Evolutionary conservation across 2,113 vertebrate genomes (phyloP), one percentile per base, ranked within the genome.

Genomic region (Callipepla squamata): DNA sequence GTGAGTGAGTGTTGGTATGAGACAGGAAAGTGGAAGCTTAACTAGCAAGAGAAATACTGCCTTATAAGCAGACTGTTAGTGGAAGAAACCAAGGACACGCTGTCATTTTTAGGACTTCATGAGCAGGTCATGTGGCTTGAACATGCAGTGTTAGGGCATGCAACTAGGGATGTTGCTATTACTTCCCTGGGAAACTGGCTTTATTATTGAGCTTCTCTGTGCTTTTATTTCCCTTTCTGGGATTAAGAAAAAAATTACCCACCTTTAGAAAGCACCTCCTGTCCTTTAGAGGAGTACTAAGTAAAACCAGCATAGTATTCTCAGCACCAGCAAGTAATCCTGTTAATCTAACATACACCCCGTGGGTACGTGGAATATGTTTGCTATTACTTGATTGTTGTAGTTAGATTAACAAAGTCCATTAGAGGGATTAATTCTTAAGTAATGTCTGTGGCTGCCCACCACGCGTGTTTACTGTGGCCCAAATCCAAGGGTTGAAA

Each of bases 201-300:
- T 59, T 70, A 11, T 66, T 90, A 22, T 48, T 88, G 63, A 78
- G 73, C 48, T 25, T 78, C 80, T 90, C 75, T 69, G n/a, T 70
- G 45, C 18, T 92, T 84, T 42, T 9, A 30, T 92, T 78, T 89
- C 50, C 65, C 30, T 58, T 48, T 53, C 68, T 78, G 82, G 28
- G 85, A 50, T 80, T 86, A 78, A 83, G 66, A 92, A 93, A 90
- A 84, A 93, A 90, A 92, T 96, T 96, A 80, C 62, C 13, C 36
- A 78, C 66, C 36, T 92, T 79, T 93, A 76, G 86, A 81, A 90
- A 75, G 77, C 53, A 72, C 92, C 53, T 92, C 75, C 74, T 87
- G 53, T 86, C 94, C 80, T 81, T 81, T 62, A 66, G 69, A 81
- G 53, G 79, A 81, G 74, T 69, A 70, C 66, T 93, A 62, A 81